Evolutionary conservation across 2,113 vertebrate genomes (phyloP).

Genomic region (Serinus canaria): DNA sequence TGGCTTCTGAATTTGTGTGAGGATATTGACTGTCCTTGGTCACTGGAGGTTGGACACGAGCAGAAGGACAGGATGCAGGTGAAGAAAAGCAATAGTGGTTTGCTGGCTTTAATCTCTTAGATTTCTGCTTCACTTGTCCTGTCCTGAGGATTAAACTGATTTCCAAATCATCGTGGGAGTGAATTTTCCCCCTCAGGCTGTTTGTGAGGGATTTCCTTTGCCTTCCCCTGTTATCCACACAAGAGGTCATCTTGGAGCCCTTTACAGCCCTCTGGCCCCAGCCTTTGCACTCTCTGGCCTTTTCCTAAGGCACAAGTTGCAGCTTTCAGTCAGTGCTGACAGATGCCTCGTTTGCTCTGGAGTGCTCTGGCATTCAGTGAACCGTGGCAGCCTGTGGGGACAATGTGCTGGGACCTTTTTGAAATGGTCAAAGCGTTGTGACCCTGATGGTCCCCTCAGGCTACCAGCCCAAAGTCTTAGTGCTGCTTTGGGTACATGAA

Average conservation of each 20-base stretch:
- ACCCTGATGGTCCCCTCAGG: not conserved
- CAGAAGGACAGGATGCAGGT: accelerated
- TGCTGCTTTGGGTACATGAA: not conserved
- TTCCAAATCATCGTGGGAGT: not conserved
- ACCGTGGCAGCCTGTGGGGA: not conserved
- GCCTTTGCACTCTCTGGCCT: not conserved
- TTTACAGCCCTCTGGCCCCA: not conserved
- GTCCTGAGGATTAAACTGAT: not conserved
- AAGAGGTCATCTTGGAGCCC: not conserved
- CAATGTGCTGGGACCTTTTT: not conserved
- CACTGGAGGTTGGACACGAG: not conserved
- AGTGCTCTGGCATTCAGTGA: accelerated
- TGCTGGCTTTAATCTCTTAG: not conserved
- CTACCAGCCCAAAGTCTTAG: not conserved
- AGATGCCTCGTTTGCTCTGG: not conserved
- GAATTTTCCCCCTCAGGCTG: not conserved
- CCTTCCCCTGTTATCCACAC: not conserved
- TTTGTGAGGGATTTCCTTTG: conserved; percentile 5
- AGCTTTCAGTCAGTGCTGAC: not conserved
- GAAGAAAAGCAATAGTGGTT: not conserved
- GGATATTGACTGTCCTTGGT: not conserved
- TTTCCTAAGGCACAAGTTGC: not conserved
- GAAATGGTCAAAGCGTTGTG: not conserved
- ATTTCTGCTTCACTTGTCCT: not conserved
- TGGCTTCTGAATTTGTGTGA: not conserved